A percentile compares a stretch with the other conserved stretches of the same genome.
phyloP scores from a whole-genome alignment of 1,140 invertebrate genomes.

The Microvelia longipes region DNA sequence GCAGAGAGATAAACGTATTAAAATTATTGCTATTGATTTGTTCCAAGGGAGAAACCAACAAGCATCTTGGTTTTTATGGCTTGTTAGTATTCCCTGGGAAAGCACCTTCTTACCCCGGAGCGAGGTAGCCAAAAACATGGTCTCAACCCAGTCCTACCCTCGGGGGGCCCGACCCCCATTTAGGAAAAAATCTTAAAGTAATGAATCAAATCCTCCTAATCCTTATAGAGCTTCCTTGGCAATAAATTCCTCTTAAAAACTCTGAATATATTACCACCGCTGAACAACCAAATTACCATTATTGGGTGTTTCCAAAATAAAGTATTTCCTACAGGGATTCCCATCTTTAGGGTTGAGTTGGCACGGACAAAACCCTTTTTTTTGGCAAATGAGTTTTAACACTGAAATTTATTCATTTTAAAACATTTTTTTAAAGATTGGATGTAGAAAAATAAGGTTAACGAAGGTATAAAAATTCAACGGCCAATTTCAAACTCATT shows the following conservation, averaged over 20 bases:
- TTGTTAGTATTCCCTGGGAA: background rate
- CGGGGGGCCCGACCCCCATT: too few relatives aligned
- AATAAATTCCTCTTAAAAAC: background rate
- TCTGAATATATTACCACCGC: background rate
- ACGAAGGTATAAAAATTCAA: too few relatives aligned
- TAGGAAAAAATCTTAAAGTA: background rate
- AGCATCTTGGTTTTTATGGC: background rate
- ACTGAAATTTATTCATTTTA: too few relatives aligned
- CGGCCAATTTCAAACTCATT: too few relatives aligned
- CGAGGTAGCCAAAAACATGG: background rate
- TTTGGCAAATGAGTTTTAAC: too few relatives aligned
- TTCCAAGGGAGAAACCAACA: background rate
- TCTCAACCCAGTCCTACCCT: background rate
- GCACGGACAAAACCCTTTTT: too few relatives aligned
- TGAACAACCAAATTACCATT: background rate
- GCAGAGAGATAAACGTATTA: background rate
- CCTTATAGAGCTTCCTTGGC: background rate
- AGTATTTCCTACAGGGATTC: background rate
- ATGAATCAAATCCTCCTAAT: background rate
- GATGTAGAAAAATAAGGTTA: too few relatives aligned
- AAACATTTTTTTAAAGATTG: too few relatives aligned
- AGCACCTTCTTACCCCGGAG: background rate
- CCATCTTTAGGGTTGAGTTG: too few relatives aligned
- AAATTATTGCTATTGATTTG: background rate
- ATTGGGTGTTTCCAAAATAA: background rate